phyloP scores from a whole-genome alignment of 1,140 invertebrate genomes.

The Venustaconcha ellipsiformis region DNA sequence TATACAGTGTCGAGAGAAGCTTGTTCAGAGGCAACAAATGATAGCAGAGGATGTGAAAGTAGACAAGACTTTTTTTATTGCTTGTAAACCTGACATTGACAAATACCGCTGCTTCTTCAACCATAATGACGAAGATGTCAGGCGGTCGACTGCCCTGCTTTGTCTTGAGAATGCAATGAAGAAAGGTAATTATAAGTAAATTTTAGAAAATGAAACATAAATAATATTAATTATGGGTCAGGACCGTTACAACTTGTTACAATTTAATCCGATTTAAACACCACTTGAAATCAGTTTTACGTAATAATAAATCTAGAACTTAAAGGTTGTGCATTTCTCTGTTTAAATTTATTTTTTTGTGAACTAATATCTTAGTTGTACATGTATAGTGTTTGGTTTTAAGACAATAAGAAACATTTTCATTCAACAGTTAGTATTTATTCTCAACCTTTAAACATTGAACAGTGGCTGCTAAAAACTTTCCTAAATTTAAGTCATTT shows the following conservation, averaged over 20 bases:
- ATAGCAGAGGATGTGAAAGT: slow-evolving; percentile 93
- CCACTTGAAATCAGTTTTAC: too few relatives aligned
- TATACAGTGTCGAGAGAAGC: slow-evolving; percentile 83
- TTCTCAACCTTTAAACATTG: too few relatives aligned
- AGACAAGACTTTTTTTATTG: slow-evolving; percentile 86
- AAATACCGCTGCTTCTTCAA: slow-evolving; percentile 70
- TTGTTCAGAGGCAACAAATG: slow-evolving; percentile 86
- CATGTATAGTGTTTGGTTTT: too few relatives aligned
- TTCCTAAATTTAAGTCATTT: too few relatives aligned
- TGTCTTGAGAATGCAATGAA: slow-evolving; percentile 90
- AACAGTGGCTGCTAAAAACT: too few relatives aligned
- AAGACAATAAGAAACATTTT: too few relatives aligned
- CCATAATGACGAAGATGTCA: slow-evolving; percentile 81
- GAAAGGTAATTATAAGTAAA: slow-evolving; percentile 75
- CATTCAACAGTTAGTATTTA: too few relatives aligned
- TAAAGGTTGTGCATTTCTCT: too few relatives aligned
- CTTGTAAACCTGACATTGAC: slow-evolving; percentile 92
- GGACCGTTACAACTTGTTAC: too few relatives aligned
- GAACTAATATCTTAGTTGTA: slow-evolving; percentile 1
- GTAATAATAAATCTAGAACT: too few relatives aligned
- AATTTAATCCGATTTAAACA: slow-evolving; percentile 75
- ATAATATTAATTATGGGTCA: slow-evolving; percentile 42
- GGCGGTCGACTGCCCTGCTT: slow-evolving; percentile 90
- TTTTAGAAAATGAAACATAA: slow-evolving; percentile 61
- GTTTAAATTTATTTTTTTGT: slow-evolving; percentile 57